These are phyloP conservation scores for Sarcophaga variegata DNA, from an alignment of 2,888 invertebrate species.

Conservation along the genomic window DNA sequence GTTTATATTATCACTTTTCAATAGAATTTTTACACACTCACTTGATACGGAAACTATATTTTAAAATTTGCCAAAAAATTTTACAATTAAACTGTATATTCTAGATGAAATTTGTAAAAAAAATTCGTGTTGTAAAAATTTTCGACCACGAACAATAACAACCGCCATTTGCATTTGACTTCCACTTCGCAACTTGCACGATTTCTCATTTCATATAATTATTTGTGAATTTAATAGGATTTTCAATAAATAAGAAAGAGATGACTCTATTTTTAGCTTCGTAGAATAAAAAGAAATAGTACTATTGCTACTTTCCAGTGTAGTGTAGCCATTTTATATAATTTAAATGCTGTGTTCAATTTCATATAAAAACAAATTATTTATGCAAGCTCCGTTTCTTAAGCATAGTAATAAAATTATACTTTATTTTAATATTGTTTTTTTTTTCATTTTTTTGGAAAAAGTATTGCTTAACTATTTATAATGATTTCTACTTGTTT, in stretches of 20 bases:
- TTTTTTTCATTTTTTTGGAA: no score
- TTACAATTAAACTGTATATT: slow-evolving; percentile 74
- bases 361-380: slow-evolving; percentile 27
- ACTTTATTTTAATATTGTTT: not conserved
- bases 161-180: slow-evolving; percentile 97
- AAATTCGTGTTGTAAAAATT: slow-evolving; percentile 78
- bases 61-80: slow-evolving; percentile 74
- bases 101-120: slow-evolving; percentile 78
- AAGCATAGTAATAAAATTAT: not conserved
- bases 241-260: slow-evolving; percentile 34
- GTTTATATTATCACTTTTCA: slow-evolving; percentile 64
- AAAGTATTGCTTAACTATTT: no score
- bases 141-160: slow-evolving; percentile 97
- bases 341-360: slow-evolving; percentile 47
- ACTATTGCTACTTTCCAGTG: slow-evolving; percentile 45
- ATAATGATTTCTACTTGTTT: no score
- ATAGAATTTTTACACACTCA: slow-evolving; percentile 67
- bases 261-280: slow-evolving; percentile 4
- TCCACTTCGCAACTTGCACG: slow-evolving; percentile 70
- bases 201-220: slow-evolving; percentile 48
- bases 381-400: slow-evolving; percentile 30
- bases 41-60: slow-evolving; percentile 71
- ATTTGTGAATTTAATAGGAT: slow-evolving; percentile 13
- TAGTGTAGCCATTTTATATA: slow-evolving; percentile 65
- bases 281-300: slow-evolving; percentile 15